Conservation (phyloP, 1,140 invertebrate genomes). For the Brachionus asplanchnoidis region DNA sequence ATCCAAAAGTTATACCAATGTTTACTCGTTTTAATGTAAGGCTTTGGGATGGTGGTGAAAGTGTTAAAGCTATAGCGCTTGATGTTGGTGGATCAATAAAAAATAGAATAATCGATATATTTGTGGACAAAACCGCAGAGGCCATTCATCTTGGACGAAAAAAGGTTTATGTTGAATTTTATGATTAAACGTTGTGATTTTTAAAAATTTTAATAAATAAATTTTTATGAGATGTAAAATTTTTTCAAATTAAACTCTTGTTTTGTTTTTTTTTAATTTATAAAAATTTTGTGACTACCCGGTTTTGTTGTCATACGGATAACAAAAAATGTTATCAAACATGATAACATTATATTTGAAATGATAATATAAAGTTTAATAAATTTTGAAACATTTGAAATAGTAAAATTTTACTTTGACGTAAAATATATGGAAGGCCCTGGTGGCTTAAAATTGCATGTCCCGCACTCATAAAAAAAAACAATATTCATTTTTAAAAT, state of each 20-base stretch:
- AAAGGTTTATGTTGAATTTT: neutral
- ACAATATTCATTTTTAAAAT: too few species aligned
- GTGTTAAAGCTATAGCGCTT: neutral
- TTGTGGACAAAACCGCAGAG: neutral
- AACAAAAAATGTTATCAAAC: too few species aligned
- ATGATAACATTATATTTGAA: too few species aligned
- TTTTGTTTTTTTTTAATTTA: too few species aligned
- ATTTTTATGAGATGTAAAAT: neutral
- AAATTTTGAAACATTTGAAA: too few species aligned
- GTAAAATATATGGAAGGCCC: too few species aligned
- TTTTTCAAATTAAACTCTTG: neutral
- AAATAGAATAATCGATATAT: neutral
- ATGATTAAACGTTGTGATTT: neutral
- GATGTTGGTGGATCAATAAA: conserved; percentile 2
- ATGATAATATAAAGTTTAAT: too few species aligned
- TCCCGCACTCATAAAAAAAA: too few species aligned
- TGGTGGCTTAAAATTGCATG: too few species aligned
- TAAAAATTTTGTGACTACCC: too few species aligned
- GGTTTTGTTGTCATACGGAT: too few species aligned
- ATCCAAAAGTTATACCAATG: conserved; percentile 14
- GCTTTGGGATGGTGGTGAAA: neutral
- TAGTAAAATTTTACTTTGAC: too few species aligned
- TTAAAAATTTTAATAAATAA: neutral
- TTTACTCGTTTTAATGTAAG: conserved; percentile 5
- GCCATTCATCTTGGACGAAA: neutral